Evolutionary conservation across 2,113 vertebrate genomes (phyloP), one percentile per base, ranked within the genome.

Genomic region (Burhinus bistriatus): DNA sequence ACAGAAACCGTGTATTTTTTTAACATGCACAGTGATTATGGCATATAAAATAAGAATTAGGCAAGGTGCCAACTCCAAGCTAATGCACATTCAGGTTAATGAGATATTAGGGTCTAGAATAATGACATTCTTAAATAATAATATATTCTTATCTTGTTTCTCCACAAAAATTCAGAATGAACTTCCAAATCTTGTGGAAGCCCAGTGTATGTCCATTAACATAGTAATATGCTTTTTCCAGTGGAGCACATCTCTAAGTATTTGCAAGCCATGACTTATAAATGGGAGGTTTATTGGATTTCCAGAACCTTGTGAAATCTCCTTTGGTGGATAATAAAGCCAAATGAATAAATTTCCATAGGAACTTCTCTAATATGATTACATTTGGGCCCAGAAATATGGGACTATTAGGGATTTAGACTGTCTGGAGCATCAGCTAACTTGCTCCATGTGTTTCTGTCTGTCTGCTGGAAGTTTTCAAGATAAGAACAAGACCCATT

Each of bases 281-380:
- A 96, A 95, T 91, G 87, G 75, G 82, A 96, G 68, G 58, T 95
- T 97, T 96, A 95, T 97, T 94, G 87, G 82, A 96, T 93, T 96
- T 95, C 89, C 71, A 93, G 77, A 95, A 95, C 55, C 70, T 93
- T 66, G 32, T 91, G 93, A 88, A 96, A 94, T 94, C 71, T 94
- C 62, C 81, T 97, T 96, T 89, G 26, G 58, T 94, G 68, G 45
- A 64, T 90, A 96, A 96, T 94, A 90, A 97, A 95, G 58, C 42
- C 90, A 96, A 95, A 93, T 83, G 70, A 92, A 97, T 96, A 85
- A 21, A 96, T 94, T 97, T 95, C 87, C 89, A 91, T 49, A 94
- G 70, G 70, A 93, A 96, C 84, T 80, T 96, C 78, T 86, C 84
- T 96, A 89, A 91, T 93, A 62, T 90, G 54, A 90, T 91, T 96